A percentile compares a stretch with the other conserved stretches of the same genome.
These are phyloP conservation scores for Lochmaea capreae DNA, from an alignment of 2,888 invertebrate species.

Conservation along the genomic window DNA sequence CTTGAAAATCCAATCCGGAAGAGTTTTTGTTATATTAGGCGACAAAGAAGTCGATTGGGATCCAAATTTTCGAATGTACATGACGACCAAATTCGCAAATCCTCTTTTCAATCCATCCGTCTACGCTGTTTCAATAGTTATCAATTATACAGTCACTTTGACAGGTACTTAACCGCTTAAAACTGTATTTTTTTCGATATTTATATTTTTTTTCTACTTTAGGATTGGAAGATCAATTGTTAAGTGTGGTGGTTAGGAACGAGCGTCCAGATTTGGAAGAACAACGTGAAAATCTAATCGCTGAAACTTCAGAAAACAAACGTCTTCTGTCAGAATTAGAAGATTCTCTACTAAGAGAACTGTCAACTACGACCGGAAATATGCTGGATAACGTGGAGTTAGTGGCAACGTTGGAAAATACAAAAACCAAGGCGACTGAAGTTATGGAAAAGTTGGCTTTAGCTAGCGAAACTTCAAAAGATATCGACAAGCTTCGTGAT, in stretches of 20 bases:
- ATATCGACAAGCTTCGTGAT: constrained; percentile 86
- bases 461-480: constrained; percentile 79
- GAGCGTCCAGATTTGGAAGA: constrained; percentile 91
- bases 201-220: neutral
- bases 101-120: constrained; percentile 88
- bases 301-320: constrained; percentile 88
- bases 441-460: constrained; percentile 83
- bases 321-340: constrained; percentile 85
- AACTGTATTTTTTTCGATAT: neutral
- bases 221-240: constrained; percentile 89
- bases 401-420: constrained; percentile 87
- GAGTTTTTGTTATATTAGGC: constrained; percentile 86
- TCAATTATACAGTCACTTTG: constrained; percentile 91
- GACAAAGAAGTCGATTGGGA: constrained; percentile 93
- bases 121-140: constrained; percentile 88
- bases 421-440: constrained; percentile 87
- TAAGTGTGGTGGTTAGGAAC: constrained; percentile 89
- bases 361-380: constrained; percentile 89
- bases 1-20: constrained; percentile 79
- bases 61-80: constrained; percentile 84
- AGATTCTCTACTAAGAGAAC: constrained; percentile 84
- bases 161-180: constrained; percentile 58
- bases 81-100: constrained; percentile 91
- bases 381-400: constrained; percentile 93
- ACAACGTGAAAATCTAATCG: constrained; percentile 83